Conservation (phyloP, 2,797 vertebrate species). For the Rhinella marina region DNA sequence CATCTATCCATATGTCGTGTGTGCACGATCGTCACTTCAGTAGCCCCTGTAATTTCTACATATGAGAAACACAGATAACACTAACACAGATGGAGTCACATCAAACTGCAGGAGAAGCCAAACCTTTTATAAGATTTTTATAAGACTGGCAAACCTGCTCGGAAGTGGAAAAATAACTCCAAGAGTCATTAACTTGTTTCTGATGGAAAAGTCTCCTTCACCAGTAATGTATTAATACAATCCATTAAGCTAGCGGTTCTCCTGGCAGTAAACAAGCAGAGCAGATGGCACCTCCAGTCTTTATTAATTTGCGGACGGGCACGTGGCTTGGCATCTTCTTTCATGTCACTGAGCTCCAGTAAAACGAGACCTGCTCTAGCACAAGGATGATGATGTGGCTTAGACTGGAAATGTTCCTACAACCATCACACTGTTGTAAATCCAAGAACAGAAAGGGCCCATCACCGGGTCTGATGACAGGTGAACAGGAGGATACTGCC, state of each 20-base stretch:
- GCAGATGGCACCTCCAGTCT: slow-evolving; percentile 72
- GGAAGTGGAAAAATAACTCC: not conserved
- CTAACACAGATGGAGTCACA: not conserved
- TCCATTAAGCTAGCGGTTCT: slow-evolving; percentile 69
- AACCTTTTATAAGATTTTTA: not conserved
- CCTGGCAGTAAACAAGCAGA: slow-evolving; percentile 68
- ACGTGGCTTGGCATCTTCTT: slow-evolving; percentile 65
- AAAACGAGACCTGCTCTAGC: slow-evolving; percentile 69
- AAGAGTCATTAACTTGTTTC: slow-evolving; percentile 69
- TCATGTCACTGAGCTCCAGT: slow-evolving; percentile 67
- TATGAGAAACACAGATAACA: not conserved
- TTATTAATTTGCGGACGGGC: slow-evolving; percentile 72
- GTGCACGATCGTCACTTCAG: not conserved
- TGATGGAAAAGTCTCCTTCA: slow-evolving; percentile 67
- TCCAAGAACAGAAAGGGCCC: not conserved
- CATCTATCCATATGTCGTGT: not conserved
- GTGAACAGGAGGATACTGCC: too few species aligned
- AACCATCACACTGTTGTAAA: not conserved
- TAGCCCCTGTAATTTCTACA: not conserved
- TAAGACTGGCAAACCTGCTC: not conserved
- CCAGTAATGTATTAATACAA: slow-evolving; percentile 68
- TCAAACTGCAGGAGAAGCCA: not conserved
- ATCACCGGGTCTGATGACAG: not conserved
- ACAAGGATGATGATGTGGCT: slow-evolving; percentile 59
- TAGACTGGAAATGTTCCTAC: not conserved